A percentile compares a stretch with the other conserved stretches of the same genome.
Evolutionary conservation across 2,797 vertebrate species (phyloP).

Genomic region (Cirrhinus mrigala): DNA sequence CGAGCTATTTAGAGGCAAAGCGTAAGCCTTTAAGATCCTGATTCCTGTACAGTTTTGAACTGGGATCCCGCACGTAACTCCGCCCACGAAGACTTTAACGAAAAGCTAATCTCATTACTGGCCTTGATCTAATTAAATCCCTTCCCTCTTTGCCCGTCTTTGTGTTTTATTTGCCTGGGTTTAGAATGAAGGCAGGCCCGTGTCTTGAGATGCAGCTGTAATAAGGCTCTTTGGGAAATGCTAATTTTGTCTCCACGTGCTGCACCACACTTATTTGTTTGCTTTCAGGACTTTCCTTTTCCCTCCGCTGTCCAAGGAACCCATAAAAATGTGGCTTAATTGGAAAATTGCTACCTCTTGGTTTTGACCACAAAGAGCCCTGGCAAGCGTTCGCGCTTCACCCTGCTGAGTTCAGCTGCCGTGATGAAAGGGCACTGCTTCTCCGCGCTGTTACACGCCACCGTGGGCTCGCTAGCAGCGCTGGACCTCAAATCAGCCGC

Average conservation of each 20-base stretch:
- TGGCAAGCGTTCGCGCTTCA: slow-evolving; percentile 28
- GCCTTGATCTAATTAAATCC: slow-evolving; percentile 51
- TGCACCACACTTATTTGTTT: slow-evolving; percentile 53
- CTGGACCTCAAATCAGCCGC: not conserved
- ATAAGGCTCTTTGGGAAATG: slow-evolving; percentile 52
- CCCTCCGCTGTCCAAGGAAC: slow-evolving; percentile 49
- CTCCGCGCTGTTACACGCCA: slow-evolving; percentile 13
- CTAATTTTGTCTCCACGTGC: slow-evolving; percentile 55
- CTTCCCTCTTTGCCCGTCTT: slow-evolving; percentile 35
- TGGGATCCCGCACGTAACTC: not conserved
- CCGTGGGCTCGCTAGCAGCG: not conserved
- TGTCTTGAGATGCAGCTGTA: slow-evolving; percentile 23
- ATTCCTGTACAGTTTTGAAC: slow-evolving; percentile 26
- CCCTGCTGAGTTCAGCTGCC: slow-evolving; percentile 37
- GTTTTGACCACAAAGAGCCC: slow-evolving; percentile 51
- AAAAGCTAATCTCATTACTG: slow-evolving; percentile 54
- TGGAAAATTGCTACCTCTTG: slow-evolving; percentile 56
- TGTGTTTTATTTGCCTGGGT: slow-evolving; percentile 36
- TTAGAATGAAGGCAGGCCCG: not conserved
- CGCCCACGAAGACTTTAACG: slow-evolving; percentile 16
- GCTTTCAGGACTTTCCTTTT: slow-evolving; percentile 53
- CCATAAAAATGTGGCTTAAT: slow-evolving; percentile 63
- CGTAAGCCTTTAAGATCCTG: slow-evolving; percentile 4
- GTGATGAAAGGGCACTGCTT: slow-evolving; percentile 47
- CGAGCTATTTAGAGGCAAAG: slow-evolving; percentile 17